Evolutionary conservation across 2,113 vertebrate genomes (phyloP).

Genomic region (Forbesichthys papilliferus): DNA sequence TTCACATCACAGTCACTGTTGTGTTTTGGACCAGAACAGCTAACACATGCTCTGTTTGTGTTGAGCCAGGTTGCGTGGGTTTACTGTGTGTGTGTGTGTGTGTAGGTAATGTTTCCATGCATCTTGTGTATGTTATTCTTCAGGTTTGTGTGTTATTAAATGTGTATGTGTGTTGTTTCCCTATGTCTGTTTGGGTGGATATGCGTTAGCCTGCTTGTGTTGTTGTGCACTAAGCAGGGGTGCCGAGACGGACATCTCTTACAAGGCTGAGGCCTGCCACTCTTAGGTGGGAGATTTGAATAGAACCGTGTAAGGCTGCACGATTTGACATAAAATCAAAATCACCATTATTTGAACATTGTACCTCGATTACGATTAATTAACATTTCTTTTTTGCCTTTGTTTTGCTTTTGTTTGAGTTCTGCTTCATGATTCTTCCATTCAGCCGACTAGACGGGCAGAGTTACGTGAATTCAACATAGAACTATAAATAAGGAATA

Average conservation of each 20-base stretch:
- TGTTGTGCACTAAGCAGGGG: neutral
- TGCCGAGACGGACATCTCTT: conserved; percentile 39
- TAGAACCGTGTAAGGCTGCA: conserved; percentile 12
- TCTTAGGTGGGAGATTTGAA: conserved; percentile 43
- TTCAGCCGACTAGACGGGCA: too few species aligned
- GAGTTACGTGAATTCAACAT: too few species aligned
- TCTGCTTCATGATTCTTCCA: too few species aligned
- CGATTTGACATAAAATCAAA: too few species aligned
- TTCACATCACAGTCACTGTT: neutral
- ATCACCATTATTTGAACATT: too few species aligned
- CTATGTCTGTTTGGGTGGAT: neutral
- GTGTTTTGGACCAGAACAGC: conserved; percentile 1
- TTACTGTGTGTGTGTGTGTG: conserved; percentile 4
- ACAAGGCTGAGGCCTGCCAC: conserved; percentile 50
- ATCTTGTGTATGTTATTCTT: neutral
- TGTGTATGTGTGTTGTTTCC: neutral
- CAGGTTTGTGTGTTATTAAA: neutral
- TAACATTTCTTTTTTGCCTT: too few species aligned
- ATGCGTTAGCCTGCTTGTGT: conserved; percentile 12
- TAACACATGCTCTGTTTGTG: too few species aligned
- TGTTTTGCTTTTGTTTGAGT: too few species aligned
- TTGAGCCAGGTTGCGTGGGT: too few species aligned
- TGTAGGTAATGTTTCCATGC: neutral
- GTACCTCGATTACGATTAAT: too few species aligned
- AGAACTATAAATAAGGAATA: too few species aligned